Evolutionary conservation across 2,797 vertebrate species (phyloP).

Genomic region (Acrossocheilus fasciatus): DNA sequence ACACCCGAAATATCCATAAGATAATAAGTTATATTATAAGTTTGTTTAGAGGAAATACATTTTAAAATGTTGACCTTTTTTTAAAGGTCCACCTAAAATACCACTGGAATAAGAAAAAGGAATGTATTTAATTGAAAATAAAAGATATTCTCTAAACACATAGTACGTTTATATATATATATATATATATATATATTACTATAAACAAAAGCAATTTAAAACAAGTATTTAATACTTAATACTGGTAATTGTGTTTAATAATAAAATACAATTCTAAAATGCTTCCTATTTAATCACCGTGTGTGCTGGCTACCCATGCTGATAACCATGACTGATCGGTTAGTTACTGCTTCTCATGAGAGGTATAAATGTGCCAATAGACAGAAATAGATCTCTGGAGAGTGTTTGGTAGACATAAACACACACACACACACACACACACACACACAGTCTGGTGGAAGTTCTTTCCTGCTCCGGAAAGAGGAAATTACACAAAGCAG

Average conservation of each 20-base stretch:
- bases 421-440: neutral
- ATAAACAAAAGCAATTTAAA: neutral
- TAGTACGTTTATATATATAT: neutral
- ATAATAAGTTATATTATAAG: neutral
- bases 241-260: neutral
- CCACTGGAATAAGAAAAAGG: neutral
- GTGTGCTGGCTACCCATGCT: neutral
- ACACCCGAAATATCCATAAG: neutral
- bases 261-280: neutral
- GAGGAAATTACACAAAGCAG: conserved; percentile 39
- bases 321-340: conserved; percentile 14
- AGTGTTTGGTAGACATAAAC: neutral
- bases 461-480: conserved; percentile 41
- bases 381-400: neutral
- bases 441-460: conserved; percentile 31
- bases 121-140: neutral
- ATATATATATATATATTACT: neutral
- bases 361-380: conserved; percentile 24
- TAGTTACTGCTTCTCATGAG: conserved; percentile 33
- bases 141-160: neutral
- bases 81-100: neutral
- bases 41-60: neutral
- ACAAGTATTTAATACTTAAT: neutral
- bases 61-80: neutral
- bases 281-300: conserved; percentile 2